These are phyloP conservation scores for Hydropotes inermis DNA, from an alignment of 2,113 vertebrate genomes.

Conservation along the genomic window DNA sequence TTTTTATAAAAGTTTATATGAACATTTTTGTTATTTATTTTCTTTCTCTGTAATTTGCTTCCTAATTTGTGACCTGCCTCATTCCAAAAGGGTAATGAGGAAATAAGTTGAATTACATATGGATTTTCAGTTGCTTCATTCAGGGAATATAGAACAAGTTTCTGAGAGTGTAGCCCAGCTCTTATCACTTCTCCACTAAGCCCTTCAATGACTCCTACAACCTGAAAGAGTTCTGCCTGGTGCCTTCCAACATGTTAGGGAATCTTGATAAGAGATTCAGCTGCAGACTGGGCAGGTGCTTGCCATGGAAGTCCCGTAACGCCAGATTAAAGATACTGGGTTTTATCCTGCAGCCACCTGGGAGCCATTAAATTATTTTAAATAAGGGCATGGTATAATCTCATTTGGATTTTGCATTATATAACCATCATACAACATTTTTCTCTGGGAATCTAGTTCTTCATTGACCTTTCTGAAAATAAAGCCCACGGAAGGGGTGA, in stretches of 20 bases:
- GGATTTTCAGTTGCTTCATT: neutral
- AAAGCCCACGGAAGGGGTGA: neutral
- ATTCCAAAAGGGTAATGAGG: neutral
- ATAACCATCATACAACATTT: neutral
- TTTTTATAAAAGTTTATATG: neutral
- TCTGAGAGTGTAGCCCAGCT: neutral
- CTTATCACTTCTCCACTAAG: neutral
- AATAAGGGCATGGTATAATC: neutral
- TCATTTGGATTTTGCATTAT: neutral
- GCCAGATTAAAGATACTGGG: neutral
- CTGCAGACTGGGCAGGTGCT: neutral
- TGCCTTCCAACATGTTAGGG: neutral
- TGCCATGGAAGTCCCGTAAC: rapidly evolving
- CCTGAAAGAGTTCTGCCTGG: neutral
- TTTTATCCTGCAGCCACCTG: neutral
- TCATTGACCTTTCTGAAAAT: slow-evolving; percentile 29
- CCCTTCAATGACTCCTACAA: neutral
- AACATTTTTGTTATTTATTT: neutral
- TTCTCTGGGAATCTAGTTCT: neutral
- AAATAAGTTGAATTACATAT: neutral
- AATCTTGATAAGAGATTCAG: neutral
- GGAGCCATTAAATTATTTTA: neutral
- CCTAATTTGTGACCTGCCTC: neutral
- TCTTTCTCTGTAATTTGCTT: neutral
- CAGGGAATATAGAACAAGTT: neutral